phyloP scores from a whole-genome alignment of 2,888 invertebrate species.

The Nebria brevicollis region DNA sequence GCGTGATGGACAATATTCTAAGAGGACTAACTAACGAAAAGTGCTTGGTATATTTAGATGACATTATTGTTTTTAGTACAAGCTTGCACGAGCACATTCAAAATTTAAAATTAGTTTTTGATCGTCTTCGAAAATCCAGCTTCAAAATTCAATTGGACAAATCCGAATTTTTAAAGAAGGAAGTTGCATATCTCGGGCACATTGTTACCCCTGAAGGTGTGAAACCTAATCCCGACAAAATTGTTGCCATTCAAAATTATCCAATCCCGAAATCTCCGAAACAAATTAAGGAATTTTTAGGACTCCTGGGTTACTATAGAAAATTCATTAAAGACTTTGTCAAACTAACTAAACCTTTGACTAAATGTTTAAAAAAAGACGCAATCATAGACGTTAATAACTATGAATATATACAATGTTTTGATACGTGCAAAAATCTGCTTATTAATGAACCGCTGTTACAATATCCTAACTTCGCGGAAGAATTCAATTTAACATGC shows the following conservation, averaged over 20 bases:
- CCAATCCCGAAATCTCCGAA: too few relatives aligned
- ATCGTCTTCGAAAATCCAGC: neutral
- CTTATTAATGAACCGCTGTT: neutral
- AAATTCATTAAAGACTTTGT: conserved; percentile 2
- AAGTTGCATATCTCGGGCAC: too few relatives aligned
- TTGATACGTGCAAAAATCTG: neutral
- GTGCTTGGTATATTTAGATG: too few relatives aligned
- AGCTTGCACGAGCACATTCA: too few relatives aligned
- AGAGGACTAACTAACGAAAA: too few relatives aligned
- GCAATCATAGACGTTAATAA: neutral
- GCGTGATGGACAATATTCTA: too few relatives aligned
- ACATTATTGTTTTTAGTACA: too few relatives aligned
- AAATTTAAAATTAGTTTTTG: neutral
- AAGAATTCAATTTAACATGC: conserved; percentile 53
- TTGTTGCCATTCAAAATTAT: too few relatives aligned
- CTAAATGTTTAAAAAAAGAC: neutral
- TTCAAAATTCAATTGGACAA: conserved; percentile 4
- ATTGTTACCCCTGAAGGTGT: neutral
- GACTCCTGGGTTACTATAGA: conserved; percentile 16
- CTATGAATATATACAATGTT: neutral
- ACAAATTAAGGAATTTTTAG: too few relatives aligned
- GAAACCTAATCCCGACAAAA: conserved; percentile 14
- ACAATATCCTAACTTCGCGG: conserved; percentile 52
- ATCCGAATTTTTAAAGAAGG: neutral
- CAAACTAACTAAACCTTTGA: conserved; percentile 10